Percentiles rank a stretch among this genome's conserved stretches.
Conservation (phyloP, 2,888 invertebrate genomes). For the Acrocyrtus sp. region DNA sequence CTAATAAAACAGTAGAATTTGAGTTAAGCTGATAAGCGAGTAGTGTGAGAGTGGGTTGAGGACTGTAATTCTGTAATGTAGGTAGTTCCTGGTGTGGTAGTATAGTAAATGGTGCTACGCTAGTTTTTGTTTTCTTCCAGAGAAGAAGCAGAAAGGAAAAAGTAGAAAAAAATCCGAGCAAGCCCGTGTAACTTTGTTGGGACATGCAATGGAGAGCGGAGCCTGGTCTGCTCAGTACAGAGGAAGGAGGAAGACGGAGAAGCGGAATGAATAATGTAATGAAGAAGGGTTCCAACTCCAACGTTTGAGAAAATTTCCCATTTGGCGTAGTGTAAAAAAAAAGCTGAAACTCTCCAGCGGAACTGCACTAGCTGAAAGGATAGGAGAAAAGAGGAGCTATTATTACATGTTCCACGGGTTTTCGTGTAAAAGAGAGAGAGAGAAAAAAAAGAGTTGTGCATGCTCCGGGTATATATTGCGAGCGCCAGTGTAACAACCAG, state of each 20-base stretch:
- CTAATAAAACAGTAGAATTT: constrained; percentile 14
- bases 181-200: background rate
- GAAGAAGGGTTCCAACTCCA: background rate
- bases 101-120: background rate
- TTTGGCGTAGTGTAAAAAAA: too few species aligned
- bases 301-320: too few species aligned
- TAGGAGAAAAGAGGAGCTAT: background rate
- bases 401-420: constrained; percentile 7
- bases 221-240: too few species aligned
- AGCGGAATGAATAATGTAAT: background rate
- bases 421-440: too few species aligned
- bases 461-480: background rate
- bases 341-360: background rate
- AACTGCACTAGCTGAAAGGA: background rate
- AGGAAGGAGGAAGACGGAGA: background rate
- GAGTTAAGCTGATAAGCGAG: too few species aligned
- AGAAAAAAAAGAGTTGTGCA: too few species aligned
- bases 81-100: background rate
- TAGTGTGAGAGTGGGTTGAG: constrained; percentile 3
- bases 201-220: too few species aligned
- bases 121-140: background rate
- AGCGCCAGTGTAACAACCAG: background rate
- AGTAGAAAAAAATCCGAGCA: constrained; percentile 26
- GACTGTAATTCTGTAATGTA: constrained; percentile 4
- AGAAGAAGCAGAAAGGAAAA: background rate